A percentile compares a stretch with the other conserved stretches of the same genome.
Conservation (phyloP, 2,113 vertebrate genomes). For the Cricetomys ansorgei region DNA sequence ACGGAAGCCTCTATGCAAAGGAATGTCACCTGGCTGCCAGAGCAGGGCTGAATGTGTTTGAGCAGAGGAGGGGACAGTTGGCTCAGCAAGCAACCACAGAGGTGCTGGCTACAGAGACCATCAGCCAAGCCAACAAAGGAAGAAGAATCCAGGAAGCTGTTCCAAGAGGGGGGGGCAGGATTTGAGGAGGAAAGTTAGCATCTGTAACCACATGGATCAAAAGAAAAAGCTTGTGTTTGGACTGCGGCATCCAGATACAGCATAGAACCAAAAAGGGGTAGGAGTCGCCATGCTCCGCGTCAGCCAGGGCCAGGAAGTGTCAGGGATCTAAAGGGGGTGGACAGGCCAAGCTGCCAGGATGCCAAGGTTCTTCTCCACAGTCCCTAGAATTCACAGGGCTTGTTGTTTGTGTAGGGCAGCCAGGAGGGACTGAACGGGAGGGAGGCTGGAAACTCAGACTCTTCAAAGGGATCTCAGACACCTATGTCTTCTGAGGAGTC, state of each 20-base stretch:
- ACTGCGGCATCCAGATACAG: accelerated
- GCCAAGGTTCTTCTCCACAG: background rate
- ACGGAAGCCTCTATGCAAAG: background rate
- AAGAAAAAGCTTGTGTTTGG: background rate
- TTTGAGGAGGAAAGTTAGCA: background rate
- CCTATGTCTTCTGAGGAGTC: background rate
- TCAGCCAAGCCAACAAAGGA: background rate
- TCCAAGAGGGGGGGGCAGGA: background rate
- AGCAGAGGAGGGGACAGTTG: background rate
- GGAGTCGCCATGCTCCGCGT: background rate
- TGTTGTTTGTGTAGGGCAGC: accelerated
- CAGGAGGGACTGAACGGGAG: background rate
- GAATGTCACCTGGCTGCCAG: accelerated
- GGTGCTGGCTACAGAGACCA: background rate
- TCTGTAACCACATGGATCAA: background rate
- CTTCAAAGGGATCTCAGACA: background rate
- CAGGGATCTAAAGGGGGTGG: accelerated
- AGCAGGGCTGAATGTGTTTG: background rate
- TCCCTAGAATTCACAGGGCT: background rate
- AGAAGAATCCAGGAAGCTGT: background rate
- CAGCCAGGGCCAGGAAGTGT: background rate
- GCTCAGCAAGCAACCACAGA: background rate
- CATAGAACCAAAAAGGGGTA: background rate
- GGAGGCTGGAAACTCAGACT: background rate
- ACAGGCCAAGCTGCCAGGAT: background rate